Conservation (phyloP, 2,888 invertebrate species). For the Charanyca ferruginea region DNA sequence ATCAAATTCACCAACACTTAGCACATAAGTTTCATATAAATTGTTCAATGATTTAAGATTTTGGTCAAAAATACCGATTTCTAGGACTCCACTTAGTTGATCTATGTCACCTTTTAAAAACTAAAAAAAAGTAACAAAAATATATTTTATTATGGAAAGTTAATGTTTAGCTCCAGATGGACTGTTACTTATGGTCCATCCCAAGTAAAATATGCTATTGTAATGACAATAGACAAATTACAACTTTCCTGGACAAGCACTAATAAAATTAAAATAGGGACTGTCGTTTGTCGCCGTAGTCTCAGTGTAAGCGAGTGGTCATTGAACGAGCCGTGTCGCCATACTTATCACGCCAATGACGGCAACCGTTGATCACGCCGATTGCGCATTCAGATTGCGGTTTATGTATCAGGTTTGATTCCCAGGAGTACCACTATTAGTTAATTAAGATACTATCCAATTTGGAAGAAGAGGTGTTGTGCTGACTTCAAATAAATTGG, state of each 20-base stretch:
- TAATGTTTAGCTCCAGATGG: neutral
- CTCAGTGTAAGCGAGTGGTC: too few relatives aligned
- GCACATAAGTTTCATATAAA: slow-evolving; percentile 97
- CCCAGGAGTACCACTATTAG: neutral
- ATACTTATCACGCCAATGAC: too few relatives aligned
- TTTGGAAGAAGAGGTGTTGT: neutral
- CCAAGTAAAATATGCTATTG: too few relatives aligned
- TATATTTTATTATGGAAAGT: neutral
- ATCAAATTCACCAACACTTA: slow-evolving; percentile 98
- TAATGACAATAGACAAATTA: too few relatives aligned
- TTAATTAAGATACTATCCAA: neutral
- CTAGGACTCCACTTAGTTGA: slow-evolving; percentile 93
- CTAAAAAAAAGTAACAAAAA: slow-evolving; percentile 73
- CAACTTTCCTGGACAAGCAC: too few relatives aligned
- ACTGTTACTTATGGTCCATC: neutral
- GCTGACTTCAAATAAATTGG: neutral
- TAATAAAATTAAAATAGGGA: too few relatives aligned
- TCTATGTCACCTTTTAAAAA: slow-evolving; percentile 94
- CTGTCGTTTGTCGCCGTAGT: too few relatives aligned
- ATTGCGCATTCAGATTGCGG: too few relatives aligned
- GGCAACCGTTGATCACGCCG: too few relatives aligned
- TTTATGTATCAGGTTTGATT: too few relatives aligned
- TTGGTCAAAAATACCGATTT: slow-evolving; percentile 95
- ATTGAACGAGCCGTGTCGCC: too few relatives aligned
- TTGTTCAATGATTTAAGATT: slow-evolving; percentile 97